phyloP scores from a whole-genome alignment of 2,888 invertebrate species.

The Tachina fera region DNA sequence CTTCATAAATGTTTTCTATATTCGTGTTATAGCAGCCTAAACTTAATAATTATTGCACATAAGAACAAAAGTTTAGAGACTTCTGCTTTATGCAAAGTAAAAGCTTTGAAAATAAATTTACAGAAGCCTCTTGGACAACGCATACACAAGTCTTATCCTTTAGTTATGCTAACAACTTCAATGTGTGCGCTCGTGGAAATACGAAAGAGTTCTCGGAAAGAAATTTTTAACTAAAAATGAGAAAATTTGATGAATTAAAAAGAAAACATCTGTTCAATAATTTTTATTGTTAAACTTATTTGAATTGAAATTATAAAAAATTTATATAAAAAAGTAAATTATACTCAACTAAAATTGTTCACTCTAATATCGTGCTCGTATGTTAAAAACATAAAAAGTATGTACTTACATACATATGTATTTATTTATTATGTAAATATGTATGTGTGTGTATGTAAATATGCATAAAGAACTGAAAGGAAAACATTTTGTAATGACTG shows the following conservation, averaged over 20 bases:
- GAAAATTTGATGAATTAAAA: not conserved
- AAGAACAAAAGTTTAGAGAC: not conserved
- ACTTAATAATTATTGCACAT: too few species aligned
- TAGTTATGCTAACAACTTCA: constrained; percentile 55
- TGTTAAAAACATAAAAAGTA: too few species aligned
- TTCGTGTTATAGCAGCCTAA: too few species aligned
- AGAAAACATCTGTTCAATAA: constrained; percentile 51
- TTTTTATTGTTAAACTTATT: not conserved
- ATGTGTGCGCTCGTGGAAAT: constrained; percentile 36
- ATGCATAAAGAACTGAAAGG: too few species aligned
- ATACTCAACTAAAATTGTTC: too few species aligned
- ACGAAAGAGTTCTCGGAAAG: not conserved
- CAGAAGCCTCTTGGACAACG: constrained; percentile 44
- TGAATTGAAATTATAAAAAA: not conserved
- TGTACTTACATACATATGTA: not conserved
- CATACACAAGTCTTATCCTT: constrained; percentile 23
- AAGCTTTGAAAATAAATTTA: constrained; percentile 34
- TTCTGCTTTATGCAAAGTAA: not conserved
- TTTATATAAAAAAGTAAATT: not conserved
- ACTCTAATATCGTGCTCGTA: too few species aligned
- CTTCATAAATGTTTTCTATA: too few species aligned
- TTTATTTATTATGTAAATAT: not conserved
- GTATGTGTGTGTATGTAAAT: not conserved
- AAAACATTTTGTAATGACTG: too few species aligned
- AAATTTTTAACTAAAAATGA: too few species aligned